phyloP scores from a whole-genome alignment of 2,113 vertebrate genomes.

The Eulacestoma nigropectus region DNA sequence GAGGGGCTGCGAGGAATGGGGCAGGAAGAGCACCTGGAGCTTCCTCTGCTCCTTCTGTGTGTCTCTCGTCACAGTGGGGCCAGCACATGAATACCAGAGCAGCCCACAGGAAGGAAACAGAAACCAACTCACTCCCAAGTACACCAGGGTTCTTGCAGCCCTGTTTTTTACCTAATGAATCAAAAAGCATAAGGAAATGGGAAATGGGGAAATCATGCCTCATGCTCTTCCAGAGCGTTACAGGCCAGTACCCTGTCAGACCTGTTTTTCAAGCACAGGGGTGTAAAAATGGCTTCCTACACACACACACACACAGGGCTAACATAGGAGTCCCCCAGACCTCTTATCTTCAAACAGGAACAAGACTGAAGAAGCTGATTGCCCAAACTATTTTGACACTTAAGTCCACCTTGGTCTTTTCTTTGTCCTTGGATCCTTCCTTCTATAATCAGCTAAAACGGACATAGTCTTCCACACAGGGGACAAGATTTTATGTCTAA shows the following conservation, averaged over 20 bases:
- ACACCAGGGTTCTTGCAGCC: background rate
- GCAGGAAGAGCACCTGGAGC: background rate
- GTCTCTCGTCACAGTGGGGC: accelerated
- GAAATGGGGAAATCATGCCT: background rate
- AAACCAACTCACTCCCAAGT: background rate
- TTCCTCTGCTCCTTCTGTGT: background rate
- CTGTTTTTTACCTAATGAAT: background rate
- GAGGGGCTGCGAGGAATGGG: background rate
- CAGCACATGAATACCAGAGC: background rate
- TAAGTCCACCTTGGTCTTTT: background rate
- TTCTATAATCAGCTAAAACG: slow-evolving; percentile 25
- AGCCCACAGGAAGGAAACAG: background rate
- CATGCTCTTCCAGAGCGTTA: background rate
- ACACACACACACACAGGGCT: background rate
- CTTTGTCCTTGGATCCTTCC: background rate
- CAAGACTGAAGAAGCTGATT: background rate
- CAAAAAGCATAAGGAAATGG: background rate
- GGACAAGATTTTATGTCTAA: background rate
- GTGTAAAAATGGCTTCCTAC: background rate
- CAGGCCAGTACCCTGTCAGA: background rate
- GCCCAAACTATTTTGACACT: background rate
- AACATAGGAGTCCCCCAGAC: background rate
- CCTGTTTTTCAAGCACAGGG: background rate
- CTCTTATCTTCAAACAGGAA: background rate
- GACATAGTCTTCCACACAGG: background rate